phyloP scores from a whole-genome alignment of 1,140 invertebrate species.

The Neelides sp. region DNA sequence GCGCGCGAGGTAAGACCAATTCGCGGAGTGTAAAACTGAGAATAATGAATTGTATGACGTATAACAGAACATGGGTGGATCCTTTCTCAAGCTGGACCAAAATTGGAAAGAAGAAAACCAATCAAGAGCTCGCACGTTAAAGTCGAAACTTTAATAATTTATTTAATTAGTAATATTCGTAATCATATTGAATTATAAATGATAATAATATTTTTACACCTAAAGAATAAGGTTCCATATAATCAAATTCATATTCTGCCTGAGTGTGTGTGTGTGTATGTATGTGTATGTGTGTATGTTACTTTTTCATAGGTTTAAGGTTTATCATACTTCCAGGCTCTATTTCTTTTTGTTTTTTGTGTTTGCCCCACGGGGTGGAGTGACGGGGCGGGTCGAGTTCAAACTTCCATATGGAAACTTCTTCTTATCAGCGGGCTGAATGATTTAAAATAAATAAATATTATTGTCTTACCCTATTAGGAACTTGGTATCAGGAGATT shows the following conservation, averaged over 20 bases:
- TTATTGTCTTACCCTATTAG: background rate
- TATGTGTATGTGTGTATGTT: too few relatives aligned
- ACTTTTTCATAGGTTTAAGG: too few relatives aligned
- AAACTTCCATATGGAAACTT: conserved; percentile 45
- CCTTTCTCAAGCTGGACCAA: conserved; percentile 20
- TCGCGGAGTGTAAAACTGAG: conserved; percentile 1
- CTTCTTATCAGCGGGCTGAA: conserved; percentile 49
- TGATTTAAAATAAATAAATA: conserved; percentile 16
- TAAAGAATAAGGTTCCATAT: too few relatives aligned
- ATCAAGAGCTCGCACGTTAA: background rate
- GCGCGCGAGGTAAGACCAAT: conserved; percentile 5
- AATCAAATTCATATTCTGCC: too few relatives aligned
- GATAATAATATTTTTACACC: too few relatives aligned
- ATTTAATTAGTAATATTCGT: too few relatives aligned
- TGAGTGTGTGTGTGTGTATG: too few relatives aligned
- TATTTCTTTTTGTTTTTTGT: conserved; percentile 78
- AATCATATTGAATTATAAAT: too few relatives aligned
- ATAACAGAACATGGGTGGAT: conserved; percentile 18
- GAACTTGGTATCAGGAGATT: background rate
- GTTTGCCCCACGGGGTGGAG: conserved; percentile 73
- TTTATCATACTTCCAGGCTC: too few relatives aligned
- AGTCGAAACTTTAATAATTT: too few relatives aligned
- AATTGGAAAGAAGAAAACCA: conserved; percentile 20
- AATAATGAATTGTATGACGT: background rate
- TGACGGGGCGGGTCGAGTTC: conserved; percentile 46